phyloP scores from a whole-genome alignment of 2,888 invertebrate species.

The Macrostomum cliftonense region DNA sequence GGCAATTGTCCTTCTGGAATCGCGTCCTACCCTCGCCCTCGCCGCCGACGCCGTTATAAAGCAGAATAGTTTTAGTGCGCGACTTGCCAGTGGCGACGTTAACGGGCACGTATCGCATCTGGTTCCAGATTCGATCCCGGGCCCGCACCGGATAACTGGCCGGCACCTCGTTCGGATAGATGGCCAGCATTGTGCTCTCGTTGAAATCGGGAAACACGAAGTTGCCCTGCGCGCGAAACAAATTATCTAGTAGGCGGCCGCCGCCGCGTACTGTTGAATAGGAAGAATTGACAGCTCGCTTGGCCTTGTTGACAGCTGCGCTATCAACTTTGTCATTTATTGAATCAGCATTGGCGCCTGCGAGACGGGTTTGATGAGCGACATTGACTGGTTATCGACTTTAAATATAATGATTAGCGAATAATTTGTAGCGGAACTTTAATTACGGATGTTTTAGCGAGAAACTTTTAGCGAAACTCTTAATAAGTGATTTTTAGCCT shows the following conservation, averaged over 20 bases:
- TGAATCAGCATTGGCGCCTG: too few relatives aligned
- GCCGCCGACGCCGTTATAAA: constrained; percentile 41
- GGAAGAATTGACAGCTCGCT: neutral
- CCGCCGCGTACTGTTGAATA: neutral
- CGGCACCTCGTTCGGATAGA: constrained; percentile 3
- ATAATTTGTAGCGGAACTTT: too few relatives aligned
- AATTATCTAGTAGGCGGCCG: neutral
- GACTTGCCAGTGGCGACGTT: neutral
- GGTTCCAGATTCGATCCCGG: constrained; percentile 26
- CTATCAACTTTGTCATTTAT: too few relatives aligned
- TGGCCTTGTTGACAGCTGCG: too few relatives aligned
- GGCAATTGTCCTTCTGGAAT: constrained; percentile 56
- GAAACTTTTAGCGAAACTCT: too few relatives aligned
- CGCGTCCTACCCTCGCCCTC: constrained; percentile 49
- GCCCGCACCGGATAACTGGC: constrained; percentile 8
- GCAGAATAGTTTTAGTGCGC: constrained; percentile 19
- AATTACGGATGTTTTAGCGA: too few relatives aligned
- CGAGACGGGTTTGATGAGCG: too few relatives aligned
- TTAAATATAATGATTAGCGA: too few relatives aligned
- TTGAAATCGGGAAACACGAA: neutral
- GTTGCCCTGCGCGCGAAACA: constrained; percentile 6
- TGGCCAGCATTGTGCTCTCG: neutral
- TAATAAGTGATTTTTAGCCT: too few relatives aligned
- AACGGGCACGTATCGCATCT: constrained; percentile 20
- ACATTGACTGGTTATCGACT: too few relatives aligned